Evolutionary conservation across 2,113 vertebrate genomes (phyloP).

Genomic region (Mesoclemmys tuberculata): DNA sequence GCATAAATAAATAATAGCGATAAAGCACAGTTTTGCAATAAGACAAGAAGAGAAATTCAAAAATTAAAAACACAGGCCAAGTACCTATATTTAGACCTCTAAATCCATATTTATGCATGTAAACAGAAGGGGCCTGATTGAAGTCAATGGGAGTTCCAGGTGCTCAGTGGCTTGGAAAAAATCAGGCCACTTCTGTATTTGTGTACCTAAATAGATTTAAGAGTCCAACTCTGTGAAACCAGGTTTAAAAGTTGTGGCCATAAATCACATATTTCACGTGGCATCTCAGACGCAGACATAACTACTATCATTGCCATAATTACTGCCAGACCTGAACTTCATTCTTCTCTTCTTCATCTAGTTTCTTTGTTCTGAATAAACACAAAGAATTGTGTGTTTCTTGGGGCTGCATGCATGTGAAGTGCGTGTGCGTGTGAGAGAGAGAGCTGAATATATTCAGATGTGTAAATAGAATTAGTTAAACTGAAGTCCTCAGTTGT

Average conservation of each 20-base stretch:
- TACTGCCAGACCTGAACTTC: neutral
- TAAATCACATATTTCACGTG: constrained; percentile 11
- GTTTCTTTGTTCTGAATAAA: constrained; percentile 1
- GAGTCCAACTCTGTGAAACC: neutral
- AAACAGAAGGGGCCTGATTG: neutral
- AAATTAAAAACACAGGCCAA: neutral
- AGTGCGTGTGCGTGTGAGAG: too few species aligned
- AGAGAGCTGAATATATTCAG: neutral
- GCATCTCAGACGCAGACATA: neutral
- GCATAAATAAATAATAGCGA: too few species aligned
- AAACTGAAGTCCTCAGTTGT: neutral
- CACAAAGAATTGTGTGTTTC: neutral
- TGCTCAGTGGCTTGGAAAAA: neutral
- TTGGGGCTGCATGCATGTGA: neutral
- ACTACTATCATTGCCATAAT: neutral
- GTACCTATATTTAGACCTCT: neutral
- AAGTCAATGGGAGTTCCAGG: neutral
- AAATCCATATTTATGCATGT: neutral
- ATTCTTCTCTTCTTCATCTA: neutral
- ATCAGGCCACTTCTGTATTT: neutral
- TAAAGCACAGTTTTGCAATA: neutral
- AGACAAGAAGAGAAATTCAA: neutral
- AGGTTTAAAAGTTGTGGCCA: neutral
- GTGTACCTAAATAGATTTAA: neutral
- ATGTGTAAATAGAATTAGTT: neutral